Evolutionary conservation across 2,797 vertebrate genomes (phyloP), one percentile per base, ranked within the genome.

Genomic region (Loriculus beryllinus): DNA sequence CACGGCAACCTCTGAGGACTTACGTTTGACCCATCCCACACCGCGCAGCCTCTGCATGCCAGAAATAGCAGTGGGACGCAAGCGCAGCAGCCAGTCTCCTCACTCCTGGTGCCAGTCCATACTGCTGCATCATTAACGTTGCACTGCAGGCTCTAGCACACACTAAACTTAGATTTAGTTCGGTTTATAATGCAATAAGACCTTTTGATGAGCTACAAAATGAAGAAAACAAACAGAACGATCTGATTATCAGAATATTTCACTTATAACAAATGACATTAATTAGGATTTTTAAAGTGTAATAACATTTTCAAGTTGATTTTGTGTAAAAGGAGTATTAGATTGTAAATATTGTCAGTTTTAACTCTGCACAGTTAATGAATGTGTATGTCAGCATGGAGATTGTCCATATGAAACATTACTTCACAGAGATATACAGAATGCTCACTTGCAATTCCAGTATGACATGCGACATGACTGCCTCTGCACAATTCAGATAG

Each of bases 11-110:
- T 84, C 40, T 2, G 68, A 92, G 84, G 92, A 65, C 93, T 97
- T 63, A 18, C 13, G 12, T 67, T 75, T 71, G 92, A 93, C 82
- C 72, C 52, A 14, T 65, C 70, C 25, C 40, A 68, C 71, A 1
- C 65, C 17, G 95, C 84, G 92, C 70, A 25, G 90, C 7, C n/a
- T 82, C 93, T 79, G 64, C 11, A 23, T 20, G 85, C 86, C 91
- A 87, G 84, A 39, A 92, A 86, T 14, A 94, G 91, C 85, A 81
- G 64, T 64, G 2, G 95, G 85, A 93, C 9, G 60, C 62, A 64
- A 83, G 95, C 45, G 18, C 74, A 57, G 80, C 88, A 74, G 86
- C 74, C 52, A 23, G 45, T 40, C 47, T 82, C 37, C 7, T 42
- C 18, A 0, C 40, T 89, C 56, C 84, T 7, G 20, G 26, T 59